Evolutionary conservation across 2,113 vertebrate species (phyloP).

Genomic region (Willisornis vidua): DNA sequence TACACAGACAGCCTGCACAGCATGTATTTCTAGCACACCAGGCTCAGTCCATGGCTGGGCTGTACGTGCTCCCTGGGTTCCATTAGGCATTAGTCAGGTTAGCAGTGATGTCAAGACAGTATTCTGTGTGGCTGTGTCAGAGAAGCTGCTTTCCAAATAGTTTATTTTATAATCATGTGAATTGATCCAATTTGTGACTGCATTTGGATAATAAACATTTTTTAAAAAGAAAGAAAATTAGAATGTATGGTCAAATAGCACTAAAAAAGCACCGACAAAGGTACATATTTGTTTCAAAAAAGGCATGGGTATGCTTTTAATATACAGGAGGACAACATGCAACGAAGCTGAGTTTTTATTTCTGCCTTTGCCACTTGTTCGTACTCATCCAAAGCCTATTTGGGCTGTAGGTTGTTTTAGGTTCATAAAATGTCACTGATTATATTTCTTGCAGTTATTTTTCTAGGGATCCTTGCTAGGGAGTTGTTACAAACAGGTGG

Average conservation of each 20-base stretch:
- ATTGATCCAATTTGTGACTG: not conserved
- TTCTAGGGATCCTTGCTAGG: not conserved
- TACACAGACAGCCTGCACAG: not conserved
- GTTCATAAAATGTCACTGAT: not conserved
- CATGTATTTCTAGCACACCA: not conserved
- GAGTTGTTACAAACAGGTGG: not conserved
- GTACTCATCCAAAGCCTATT: not conserved
- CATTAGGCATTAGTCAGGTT: not conserved
- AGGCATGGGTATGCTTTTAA: not conserved
- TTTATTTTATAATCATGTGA: not conserved
- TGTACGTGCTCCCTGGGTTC: not conserved
- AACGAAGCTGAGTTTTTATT: not conserved
- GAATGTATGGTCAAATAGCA: not conserved
- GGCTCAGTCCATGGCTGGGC: not conserved
- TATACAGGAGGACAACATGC: not conserved
- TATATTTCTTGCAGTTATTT: not conserved
- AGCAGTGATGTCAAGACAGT: not conserved
- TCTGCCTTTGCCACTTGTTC: not conserved
- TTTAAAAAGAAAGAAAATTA: rapidly evolving
- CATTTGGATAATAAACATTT: not conserved
- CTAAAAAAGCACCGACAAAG: not conserved
- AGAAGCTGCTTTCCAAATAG: not conserved
- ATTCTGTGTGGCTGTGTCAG: not conserved
- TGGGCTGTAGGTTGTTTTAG: not conserved
- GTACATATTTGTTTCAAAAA: not conserved